Evolutionary conservation across 2,888 invertebrate genomes (phyloP).

Genomic region (Cheilosia pagana): DNA sequence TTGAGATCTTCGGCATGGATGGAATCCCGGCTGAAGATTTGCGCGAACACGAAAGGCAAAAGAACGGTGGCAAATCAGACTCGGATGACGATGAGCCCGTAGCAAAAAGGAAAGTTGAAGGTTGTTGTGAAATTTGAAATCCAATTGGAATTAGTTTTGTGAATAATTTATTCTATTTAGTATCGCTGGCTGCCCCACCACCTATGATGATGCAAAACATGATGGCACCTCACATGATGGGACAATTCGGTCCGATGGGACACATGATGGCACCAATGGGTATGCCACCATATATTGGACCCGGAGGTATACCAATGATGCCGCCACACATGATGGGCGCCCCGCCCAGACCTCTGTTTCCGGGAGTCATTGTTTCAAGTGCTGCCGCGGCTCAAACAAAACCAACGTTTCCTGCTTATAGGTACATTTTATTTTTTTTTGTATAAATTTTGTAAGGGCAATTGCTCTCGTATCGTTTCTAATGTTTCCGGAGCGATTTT

Average conservation of each 20-base stretch:
- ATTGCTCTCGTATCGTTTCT: too few species aligned
- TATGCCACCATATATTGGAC: conserved; percentile 89
- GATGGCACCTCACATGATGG: conserved; percentile 86
- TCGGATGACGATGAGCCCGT: conserved; percentile 94
- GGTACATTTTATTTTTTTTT: conserved; percentile 82
- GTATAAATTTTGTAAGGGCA: too few species aligned
- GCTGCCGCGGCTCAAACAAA: conserved; percentile 86
- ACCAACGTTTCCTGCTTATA: conserved; percentile 92
- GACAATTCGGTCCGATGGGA: conserved; percentile 86
- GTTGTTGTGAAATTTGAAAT: conserved; percentile 72
- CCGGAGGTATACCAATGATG: conserved; percentile 86
- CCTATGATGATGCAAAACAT: conserved; percentile 87
- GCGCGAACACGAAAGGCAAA: conserved; percentile 96
- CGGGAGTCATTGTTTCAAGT: conserved; percentile 89
- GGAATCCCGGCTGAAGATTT: conserved; percentile 98
- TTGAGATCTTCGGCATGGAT: conserved; percentile 99
- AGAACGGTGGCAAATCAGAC: conserved; percentile 89
- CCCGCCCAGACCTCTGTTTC: conserved; percentile 91
- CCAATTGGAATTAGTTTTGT: conserved; percentile 6
- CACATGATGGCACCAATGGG: conserved; percentile 86
- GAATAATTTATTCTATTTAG: conserved; percentile 71
- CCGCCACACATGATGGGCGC: conserved; percentile 85
- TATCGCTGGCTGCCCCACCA: conserved; percentile 82
- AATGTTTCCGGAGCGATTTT: too few species aligned
- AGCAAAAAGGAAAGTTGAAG: conserved; percentile 86